Conservation (phyloP, 2,113 vertebrate genomes). For the Pavo muticus region DNA sequence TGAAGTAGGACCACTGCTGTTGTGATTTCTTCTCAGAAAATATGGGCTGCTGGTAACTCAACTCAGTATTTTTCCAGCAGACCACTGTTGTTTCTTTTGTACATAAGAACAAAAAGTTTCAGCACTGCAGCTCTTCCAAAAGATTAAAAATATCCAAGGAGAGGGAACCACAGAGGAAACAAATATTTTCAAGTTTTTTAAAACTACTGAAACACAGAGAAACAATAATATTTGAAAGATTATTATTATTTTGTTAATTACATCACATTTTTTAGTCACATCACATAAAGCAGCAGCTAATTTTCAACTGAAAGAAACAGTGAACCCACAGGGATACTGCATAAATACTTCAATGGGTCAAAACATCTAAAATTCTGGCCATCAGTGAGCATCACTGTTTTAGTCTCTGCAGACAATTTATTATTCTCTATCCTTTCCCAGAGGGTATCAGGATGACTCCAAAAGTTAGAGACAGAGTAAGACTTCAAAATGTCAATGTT, state of each 20-base stretch:
- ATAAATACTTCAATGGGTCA: slow-evolving; percentile 28
- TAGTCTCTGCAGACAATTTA: not conserved
- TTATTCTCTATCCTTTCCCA: not conserved
- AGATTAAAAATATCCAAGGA: not conserved
- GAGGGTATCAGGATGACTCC: not conserved
- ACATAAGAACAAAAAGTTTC: not conserved
- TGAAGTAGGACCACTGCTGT: not conserved
- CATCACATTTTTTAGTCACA: not conserved
- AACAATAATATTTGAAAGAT: not conserved
- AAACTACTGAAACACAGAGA: not conserved
- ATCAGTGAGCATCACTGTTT: not conserved
- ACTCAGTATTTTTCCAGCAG: too few species aligned
- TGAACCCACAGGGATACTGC: not conserved
- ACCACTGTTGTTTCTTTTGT: not conserved
- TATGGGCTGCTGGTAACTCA: not conserved
- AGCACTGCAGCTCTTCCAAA: not conserved
- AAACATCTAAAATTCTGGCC: slow-evolving; percentile 34
- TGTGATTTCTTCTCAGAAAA: not conserved
- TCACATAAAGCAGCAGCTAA: not conserved
- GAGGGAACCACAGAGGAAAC: not conserved
- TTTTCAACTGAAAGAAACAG: slow-evolving; percentile 17
- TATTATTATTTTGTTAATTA: not conserved
- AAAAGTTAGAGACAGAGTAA: not conserved
- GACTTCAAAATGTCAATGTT: not conserved
- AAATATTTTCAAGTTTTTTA: not conserved